Evolutionary conservation across 2,888 invertebrate genomes (phyloP).

Genomic region (Formica aserva): DNA sequence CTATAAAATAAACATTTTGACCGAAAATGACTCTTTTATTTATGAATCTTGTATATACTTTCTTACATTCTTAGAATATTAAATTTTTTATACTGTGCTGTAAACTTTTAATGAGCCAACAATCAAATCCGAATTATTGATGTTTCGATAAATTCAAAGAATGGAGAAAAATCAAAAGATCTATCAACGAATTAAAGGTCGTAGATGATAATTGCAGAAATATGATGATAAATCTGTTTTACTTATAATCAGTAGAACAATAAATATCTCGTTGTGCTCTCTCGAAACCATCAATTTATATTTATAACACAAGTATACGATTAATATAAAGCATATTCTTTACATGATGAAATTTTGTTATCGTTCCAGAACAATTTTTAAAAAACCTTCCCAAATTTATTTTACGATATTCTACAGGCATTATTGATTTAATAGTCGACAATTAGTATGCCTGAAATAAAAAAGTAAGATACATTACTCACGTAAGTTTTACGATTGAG

Average conservation of each 20-base stretch:
- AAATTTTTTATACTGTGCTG: background rate
- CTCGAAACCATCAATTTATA: slow-evolving; percentile 48
- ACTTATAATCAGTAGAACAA: background rate
- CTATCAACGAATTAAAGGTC: background rate
- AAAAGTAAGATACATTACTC: slow-evolving; percentile 1
- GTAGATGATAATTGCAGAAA: background rate
- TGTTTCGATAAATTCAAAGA: background rate
- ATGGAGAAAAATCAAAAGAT: background rate
- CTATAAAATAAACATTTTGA: background rate
- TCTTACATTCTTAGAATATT: background rate
- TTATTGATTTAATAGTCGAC: background rate
- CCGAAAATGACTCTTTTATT: background rate
- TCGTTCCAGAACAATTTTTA: background rate
- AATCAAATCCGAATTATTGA: background rate
- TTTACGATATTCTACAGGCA: background rate
- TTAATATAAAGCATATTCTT: background rate
- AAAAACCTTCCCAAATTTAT: background rate
- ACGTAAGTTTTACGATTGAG: slow-evolving; percentile 9
- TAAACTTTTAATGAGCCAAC: background rate
- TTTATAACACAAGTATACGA: slow-evolving; percentile 15
- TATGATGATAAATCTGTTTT: background rate
- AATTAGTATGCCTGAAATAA: background rate
- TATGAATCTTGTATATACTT: background rate
- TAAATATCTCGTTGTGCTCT: background rate
- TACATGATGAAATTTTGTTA: background rate